phyloP scores from a whole-genome alignment of 2,797 vertebrate species.

The Anguilla pacifica region DNA sequence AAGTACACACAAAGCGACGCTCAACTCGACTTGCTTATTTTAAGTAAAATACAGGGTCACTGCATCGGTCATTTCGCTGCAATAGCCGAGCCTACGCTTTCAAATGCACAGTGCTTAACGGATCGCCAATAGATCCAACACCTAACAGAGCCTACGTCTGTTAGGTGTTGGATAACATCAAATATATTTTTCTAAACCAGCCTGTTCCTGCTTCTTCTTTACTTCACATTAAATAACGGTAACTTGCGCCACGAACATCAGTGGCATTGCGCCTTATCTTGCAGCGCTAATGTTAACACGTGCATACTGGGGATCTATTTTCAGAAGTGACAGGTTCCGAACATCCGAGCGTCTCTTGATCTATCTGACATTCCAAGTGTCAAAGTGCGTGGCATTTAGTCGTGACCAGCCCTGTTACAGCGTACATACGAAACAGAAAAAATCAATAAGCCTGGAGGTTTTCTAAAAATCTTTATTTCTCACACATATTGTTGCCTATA shows the following conservation, averaged over 20 bases:
- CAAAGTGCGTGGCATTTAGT: constrained; percentile 44
- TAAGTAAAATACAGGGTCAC: not conserved
- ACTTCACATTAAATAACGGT: not conserved
- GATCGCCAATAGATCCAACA: not conserved
- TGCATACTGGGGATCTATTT: constrained; percentile 64
- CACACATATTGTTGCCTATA: not conserved
- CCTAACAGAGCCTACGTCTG: not conserved
- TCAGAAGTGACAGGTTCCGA: constrained; percentile 50
- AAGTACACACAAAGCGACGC: constrained; percentile 49
- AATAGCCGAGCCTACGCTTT: not conserved
- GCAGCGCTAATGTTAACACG: constrained; percentile 33
- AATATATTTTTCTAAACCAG: not conserved
- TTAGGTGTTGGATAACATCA: not conserved
- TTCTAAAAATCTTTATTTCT: not conserved
- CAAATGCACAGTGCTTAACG: not conserved
- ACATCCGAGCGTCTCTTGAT: constrained; percentile 38
- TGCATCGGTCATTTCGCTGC: not conserved
- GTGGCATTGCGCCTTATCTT: not conserved
- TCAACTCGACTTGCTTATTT: not conserved
- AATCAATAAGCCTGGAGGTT: not conserved
- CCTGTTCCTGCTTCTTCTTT: not conserved
- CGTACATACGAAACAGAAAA: not conserved
- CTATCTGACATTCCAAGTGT: constrained; percentile 55
- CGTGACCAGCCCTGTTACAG: constrained; percentile 22
- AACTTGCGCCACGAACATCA: not conserved